Conservation (phyloP, 2,888 invertebrate species). For the Drosophila nigricruria region DNA sequence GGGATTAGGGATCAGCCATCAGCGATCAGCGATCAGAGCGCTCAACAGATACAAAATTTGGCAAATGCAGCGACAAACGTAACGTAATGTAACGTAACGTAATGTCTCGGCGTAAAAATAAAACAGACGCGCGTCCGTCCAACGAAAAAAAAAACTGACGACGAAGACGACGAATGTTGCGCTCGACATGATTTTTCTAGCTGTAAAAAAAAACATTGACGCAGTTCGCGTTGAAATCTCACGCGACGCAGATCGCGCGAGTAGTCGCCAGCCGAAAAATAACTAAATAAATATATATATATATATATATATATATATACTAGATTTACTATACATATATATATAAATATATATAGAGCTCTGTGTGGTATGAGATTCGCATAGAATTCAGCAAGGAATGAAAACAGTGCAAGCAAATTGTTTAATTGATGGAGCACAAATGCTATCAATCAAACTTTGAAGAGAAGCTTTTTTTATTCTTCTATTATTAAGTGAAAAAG, state of each 20-base stretch:
- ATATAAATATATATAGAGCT: neutral
- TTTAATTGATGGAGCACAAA: constrained; percentile 6
- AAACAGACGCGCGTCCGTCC: constrained; percentile 48
- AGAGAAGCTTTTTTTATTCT: neutral
- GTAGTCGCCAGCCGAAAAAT: constrained; percentile 14
- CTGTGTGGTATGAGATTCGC: neutral
- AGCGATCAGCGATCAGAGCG: neutral
- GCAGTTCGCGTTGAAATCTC: constrained; percentile 75
- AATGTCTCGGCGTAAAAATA: constrained; percentile 55
- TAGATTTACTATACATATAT: constrained; percentile 2
- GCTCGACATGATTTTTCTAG: constrained; percentile 29
- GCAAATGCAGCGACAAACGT: constrained; percentile 39
- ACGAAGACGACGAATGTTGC: constrained; percentile 2
- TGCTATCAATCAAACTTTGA: neutral
- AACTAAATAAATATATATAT: constrained; percentile 14
- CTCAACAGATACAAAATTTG: constrained; percentile 25
- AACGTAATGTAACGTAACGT: constrained; percentile 5
- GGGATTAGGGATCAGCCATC: neutral
- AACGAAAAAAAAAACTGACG: constrained; percentile 1
- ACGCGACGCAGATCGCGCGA: constrained; percentile 72
- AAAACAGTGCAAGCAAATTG: constrained; percentile 2
- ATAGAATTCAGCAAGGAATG: neutral
- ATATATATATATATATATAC: constrained; percentile 1
- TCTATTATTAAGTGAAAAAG: constrained; percentile 4
- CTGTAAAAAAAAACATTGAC: constrained; percentile 30